phyloP scores from a whole-genome alignment of 1,140 invertebrate species.

The Bactericera cockerelli region DNA sequence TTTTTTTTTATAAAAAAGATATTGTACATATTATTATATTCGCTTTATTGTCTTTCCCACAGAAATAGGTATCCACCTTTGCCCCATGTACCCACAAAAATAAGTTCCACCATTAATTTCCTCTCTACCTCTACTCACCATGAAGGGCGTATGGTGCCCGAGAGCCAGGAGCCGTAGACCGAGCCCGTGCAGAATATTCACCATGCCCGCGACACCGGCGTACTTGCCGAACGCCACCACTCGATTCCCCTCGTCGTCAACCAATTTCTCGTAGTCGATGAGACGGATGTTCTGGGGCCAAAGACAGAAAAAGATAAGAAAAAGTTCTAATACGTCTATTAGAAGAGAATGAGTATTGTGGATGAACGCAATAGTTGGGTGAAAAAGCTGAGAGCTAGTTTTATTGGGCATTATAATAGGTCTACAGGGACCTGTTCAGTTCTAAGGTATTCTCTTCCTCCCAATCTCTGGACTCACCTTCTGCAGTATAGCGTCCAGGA shows the following conservation, averaged over 20 bases:
- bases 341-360: background rate
- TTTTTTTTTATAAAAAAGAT: too few relatives aligned
- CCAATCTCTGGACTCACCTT: constrained; percentile 38
- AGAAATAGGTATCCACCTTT: too few relatives aligned
- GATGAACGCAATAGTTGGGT: background rate
- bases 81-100: too few relatives aligned
- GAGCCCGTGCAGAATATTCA: constrained; percentile 94
- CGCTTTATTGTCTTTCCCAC: too few relatives aligned
- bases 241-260: constrained; percentile 71
- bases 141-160: constrained; percentile 97
- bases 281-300: constrained; percentile 74
- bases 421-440: constrained; percentile 92
- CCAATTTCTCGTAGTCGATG: constrained; percentile 94
- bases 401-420: constrained; percentile 80
- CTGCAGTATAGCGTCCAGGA: constrained; percentile 89
- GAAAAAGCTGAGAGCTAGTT: constrained; percentile 80
- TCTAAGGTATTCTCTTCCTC: background rate
- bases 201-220: constrained; percentile 95
- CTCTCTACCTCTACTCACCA: constrained; percentile 43
- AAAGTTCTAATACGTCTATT: background rate
- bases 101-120: background rate
- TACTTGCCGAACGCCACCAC: constrained; percentile 98
- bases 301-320: constrained; percentile 18
- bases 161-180: constrained; percentile 84
- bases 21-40: too few relatives aligned